A percentile compares a stretch with the other conserved stretches of the same genome.
phyloP scores from a whole-genome alignment of 1,140 invertebrate genomes.

The Hylaeus anthracinus region DNA sequence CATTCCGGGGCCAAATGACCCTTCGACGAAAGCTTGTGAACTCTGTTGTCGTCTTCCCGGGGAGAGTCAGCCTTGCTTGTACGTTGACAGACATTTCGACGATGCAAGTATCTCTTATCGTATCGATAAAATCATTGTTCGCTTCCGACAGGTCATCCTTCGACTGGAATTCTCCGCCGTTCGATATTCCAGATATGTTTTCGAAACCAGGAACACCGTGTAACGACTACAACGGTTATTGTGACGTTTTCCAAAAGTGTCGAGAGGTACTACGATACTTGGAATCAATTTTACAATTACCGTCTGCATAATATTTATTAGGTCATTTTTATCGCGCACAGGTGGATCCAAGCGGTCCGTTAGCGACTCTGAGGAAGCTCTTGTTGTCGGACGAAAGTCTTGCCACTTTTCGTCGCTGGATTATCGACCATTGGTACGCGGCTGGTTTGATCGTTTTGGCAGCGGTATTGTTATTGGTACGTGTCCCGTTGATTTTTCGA shows the following conservation, averaged over 20 bases:
- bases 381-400: conserved; percentile 94
- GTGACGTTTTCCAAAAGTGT: conserved; percentile 99
- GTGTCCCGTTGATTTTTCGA: conserved; percentile 66
- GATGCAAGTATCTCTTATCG: neutral
- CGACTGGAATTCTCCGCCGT: conserved; percentile 93
- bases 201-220: conserved; percentile 97
- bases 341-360: conserved; percentile 96
- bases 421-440: conserved; percentile 92
- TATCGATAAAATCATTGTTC: neutral
- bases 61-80: conserved; percentile 88
- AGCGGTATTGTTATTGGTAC: conserved; percentile 89
- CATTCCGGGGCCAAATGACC: conserved; percentile 87
- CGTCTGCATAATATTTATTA: neutral
- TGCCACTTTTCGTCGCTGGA: conserved; percentile 92
- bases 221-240: conserved; percentile 99
- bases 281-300: neutral
- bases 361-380: conserved; percentile 93
- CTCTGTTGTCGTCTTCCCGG: conserved; percentile 94
- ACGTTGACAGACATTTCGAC: conserved; percentile 64
- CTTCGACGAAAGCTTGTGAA: conserved; percentile 92
- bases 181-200: conserved; percentile 95
- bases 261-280: conserved; percentile 76
- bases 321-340: conserved; percentile 56
- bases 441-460: conserved; percentile 88
- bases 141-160: conserved; percentile 89